Evolutionary conservation across 1,140 invertebrate species (phyloP), one percentile per base, ranked within the genome.

Genomic region (Dreissena rostriformis): DNA sequence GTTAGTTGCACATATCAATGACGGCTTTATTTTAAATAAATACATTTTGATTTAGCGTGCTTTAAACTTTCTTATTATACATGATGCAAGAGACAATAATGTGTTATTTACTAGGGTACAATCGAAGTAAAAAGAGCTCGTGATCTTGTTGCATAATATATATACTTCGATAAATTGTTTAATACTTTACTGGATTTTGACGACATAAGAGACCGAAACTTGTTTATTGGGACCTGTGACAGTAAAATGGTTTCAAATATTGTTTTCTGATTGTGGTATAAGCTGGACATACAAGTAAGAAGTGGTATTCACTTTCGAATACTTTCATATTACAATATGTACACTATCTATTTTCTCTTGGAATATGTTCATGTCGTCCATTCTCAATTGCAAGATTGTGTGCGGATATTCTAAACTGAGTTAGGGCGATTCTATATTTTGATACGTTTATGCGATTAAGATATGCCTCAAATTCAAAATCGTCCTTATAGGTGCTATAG

Each of bases 221-320:
- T 68, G 15, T 68, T 26, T 28, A n/a, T 28, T 17, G 55, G 22
- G 73, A 24, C 73, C 73, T 11, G 22, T 24, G 49, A 75, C 73
- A 75, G 51, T 51, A 75, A 57, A 57, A 75, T 61, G 53, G 73
- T 75, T 75, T 75, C 28, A 75, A 22, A 61, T 75, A 28, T 75
- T 75, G 11, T 55, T 52, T 39, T 75, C 73, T 55, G 1, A 53
- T 51, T 15, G 19, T 19, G 15, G n/a, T 73, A 39, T 73, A 73
- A 51, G 39, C 53, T 26, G 71, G n/a, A 73, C 71, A 73, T 26
- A 73, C 71, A 51, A 73, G 51, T 15, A 73, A 53, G 24, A 73
- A 39, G 24, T 75, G 52, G 52, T 55, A 72, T 51, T 72, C 70
- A 39, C n/a, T 75, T 75, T 75, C 73, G 12, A 75, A 14, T 11